phyloP scores from a whole-genome alignment of 2,797 vertebrate species.

The Sebastes iracundus region DNA sequence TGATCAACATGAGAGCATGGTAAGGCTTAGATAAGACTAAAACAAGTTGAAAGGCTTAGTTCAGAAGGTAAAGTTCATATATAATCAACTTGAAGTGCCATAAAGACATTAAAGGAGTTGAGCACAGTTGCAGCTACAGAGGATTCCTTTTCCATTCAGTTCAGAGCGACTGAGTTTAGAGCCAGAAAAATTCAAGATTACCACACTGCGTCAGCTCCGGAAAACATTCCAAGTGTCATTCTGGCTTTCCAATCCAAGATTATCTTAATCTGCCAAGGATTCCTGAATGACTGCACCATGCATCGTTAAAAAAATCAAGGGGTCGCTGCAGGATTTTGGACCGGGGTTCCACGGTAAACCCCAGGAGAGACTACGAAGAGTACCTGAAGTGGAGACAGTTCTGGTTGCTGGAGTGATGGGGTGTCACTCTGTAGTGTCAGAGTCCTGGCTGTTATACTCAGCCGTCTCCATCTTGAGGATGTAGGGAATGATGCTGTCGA shows the following conservation, averaged over 20 bases:
- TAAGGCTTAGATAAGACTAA: slow-evolving; percentile 37
- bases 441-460: slow-evolving; percentile 97
- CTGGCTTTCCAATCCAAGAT: slow-evolving; percentile 24
- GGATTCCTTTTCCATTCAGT: slow-evolving; percentile 24
- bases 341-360: slow-evolving; percentile 11
- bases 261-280: slow-evolving; percentile 21
- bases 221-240: slow-evolving; percentile 44
- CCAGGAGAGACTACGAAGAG: slow-evolving; percentile 5
- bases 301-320: slow-evolving; percentile 38
- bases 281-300: slow-evolving; percentile 37
- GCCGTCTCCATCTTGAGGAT: slow-evolving; percentile 99
- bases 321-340: slow-evolving; percentile 23
- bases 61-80: slow-evolving; percentile 14
- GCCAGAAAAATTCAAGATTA: slow-evolving; percentile 8
- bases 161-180: slow-evolving; percentile 15
- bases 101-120: slow-evolving; percentile 38
- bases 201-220: slow-evolving; percentile 21
- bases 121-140: slow-evolving; percentile 27
- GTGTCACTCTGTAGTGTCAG: slow-evolving; percentile 85
- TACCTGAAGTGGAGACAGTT: slow-evolving; percentile 47
- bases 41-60: slow-evolving; percentile 19
- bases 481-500: slow-evolving; percentile 99
- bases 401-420: not conserved
- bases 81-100: slow-evolving; percentile 41
- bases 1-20: slow-evolving; percentile 19